Base-by-base conservation (phyloP, 2,797 vertebrate genomes). In the Periparus ater region DNA sequence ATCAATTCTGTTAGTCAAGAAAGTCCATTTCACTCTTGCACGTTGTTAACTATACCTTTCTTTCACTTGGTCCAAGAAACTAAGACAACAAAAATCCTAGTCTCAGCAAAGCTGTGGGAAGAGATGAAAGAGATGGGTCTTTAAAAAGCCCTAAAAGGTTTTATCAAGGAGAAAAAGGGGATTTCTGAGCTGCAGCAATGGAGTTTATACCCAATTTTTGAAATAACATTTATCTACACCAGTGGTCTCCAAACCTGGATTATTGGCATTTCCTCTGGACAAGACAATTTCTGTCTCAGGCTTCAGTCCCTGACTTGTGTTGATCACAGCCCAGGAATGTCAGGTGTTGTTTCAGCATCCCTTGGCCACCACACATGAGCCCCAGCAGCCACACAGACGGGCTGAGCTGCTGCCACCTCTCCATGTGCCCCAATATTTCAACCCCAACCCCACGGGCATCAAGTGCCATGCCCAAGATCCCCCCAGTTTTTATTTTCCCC, bases 361-460 rank as follows among this genome's bases (percentile, higher is more conserved):
- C 29, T 27, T 14, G 53, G 45, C 17, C 21, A n/a, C 15, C 44
- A 29, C 22, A 42, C 2, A 3, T 0, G 0, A 10, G 38, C 51
- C 48, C 66, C 71, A 60, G 50, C 7, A 51, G 30, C 4, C 62
- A 34, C 1, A 0, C 2, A 5, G 53, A 47, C 2, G 1, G 55
- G 68, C 26, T 20, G 23, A 55, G 44, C 75, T 68, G 9, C 2
- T 4, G 4, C 5, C 50, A 40, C 38, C 13, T 27, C 22, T 30
- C 2, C 1, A 11, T 0, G 7, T 9, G 25, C 15, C 44, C 60
- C 50, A 50, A 2, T 1, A 13, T 30, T 21, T 8, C 26, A 57
- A 30, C 4, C 11, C 27, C 53, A 88, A 6, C 25, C 9, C 17
- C 22, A n/a, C 0, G 0, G 23, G 4, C 18, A 53, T 5, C 10